These are phyloP conservation scores for Atta texana DNA, from an alignment of 1,140 invertebrate genomes.

Conservation along the genomic window DNA sequence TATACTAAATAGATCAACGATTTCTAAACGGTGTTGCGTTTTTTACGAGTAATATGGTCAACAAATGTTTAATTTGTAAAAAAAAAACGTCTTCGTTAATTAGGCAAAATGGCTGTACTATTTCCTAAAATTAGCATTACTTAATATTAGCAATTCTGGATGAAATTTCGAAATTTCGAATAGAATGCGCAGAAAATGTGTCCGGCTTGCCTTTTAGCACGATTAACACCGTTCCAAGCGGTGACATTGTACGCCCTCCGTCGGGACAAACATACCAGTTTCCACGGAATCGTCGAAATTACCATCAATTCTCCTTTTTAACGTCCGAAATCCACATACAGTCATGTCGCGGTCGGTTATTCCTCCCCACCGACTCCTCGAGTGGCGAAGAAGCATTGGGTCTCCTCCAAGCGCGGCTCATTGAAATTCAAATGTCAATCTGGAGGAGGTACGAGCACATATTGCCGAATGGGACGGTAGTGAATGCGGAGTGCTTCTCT, in stretches of 20 bases:
- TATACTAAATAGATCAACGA: neutral
- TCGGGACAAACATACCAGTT: constrained; percentile 60
- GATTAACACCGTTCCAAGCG: constrained; percentile 69
- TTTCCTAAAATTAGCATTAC: neutral
- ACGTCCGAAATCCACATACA: constrained; percentile 66
- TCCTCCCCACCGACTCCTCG: constrained; percentile 52
- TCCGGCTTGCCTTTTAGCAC: constrained; percentile 68
- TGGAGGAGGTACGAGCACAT: constrained; percentile 66
- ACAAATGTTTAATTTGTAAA: neutral
- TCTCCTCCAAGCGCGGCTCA: constrained; percentile 50
- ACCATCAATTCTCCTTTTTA: constrained; percentile 72
- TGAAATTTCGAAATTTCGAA: constrained; percentile 44
- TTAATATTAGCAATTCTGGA: neutral
- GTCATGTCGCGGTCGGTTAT: constrained; percentile 36
- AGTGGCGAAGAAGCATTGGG: constrained; percentile 60
- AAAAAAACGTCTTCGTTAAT: neutral
- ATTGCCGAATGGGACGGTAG: constrained; percentile 56
- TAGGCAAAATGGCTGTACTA: neutral
- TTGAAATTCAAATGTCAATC: constrained; percentile 79
- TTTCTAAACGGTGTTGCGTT: neutral
- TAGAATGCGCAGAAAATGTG: neutral
- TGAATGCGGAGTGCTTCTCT: constrained; percentile 73
- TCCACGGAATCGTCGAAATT: constrained; percentile 66
- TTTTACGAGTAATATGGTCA: neutral
- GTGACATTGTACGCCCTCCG: constrained; percentile 62